Conservation (phyloP, 1,140 invertebrate genomes). For the Holotrichia oblita region DNA sequence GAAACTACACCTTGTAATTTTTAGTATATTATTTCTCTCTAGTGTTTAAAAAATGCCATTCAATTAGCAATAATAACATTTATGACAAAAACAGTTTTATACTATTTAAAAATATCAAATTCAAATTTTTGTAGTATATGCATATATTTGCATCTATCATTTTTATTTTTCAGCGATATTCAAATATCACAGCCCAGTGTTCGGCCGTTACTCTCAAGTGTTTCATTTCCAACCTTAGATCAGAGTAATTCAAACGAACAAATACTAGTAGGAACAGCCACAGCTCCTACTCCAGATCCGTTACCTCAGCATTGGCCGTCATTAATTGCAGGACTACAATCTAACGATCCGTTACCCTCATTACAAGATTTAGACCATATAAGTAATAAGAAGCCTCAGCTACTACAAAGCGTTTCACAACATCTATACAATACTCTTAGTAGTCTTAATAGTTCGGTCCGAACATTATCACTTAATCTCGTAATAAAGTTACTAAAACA, state of each 20-base stretch:
- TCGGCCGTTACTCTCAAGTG: conserved; percentile 67
- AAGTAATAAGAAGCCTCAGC: conserved; percentile 72
- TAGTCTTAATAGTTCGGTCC: conserved; percentile 70
- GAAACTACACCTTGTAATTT: no score
- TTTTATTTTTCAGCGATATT: conserved; percentile 69
- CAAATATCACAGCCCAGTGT: conserved; percentile 68
- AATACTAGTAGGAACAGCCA: conserved; percentile 63
- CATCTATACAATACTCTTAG: conserved; percentile 69
- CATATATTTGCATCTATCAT: no score
- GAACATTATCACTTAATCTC: conserved; percentile 70
- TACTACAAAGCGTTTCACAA: conserved; percentile 74
- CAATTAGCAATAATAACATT: no score
- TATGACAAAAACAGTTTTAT: no score
- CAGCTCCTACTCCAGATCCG: conserved; percentile 59
- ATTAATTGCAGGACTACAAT: conserved; percentile 59
- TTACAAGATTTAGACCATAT: conserved; percentile 79
- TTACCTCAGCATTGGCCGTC: conserved; percentile 65
- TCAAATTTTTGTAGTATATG: no score
- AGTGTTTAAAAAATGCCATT: no score
- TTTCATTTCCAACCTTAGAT: conserved; percentile 67
- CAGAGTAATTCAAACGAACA: conserved; percentile 60
- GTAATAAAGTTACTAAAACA: conserved; percentile 64
- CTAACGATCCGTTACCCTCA: conserved; percentile 67
- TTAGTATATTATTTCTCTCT: no score
- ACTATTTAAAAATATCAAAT: no score